Percentiles rank a stretch among this genome's conserved stretches.
Evolutionary conservation across 2,888 invertebrate genomes (phyloP).

Genomic region (Parnassius apollo): DNA sequence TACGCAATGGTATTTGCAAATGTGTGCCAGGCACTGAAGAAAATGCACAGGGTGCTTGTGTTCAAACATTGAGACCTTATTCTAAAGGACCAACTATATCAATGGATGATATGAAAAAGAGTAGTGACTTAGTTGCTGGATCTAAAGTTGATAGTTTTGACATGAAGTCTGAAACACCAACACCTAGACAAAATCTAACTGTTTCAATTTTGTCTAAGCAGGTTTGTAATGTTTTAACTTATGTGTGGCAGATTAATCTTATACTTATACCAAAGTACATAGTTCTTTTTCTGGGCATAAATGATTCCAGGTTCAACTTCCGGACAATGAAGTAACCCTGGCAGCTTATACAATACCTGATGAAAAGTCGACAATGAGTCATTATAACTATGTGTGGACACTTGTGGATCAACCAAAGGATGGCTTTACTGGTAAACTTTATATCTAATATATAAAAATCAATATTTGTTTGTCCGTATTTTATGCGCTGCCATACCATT

Average conservation of each 20-base stretch:
- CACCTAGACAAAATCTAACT: slow-evolving; percentile 83
- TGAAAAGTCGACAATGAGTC: slow-evolving; percentile 85
- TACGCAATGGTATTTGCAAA: slow-evolving; percentile 85
- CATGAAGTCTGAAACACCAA: slow-evolving; percentile 58
- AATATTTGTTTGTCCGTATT: neutral
- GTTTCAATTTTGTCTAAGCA: slow-evolving; percentile 89
- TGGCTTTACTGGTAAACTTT: slow-evolving; percentile 77
- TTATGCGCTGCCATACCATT: neutral
- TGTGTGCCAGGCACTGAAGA: slow-evolving; percentile 84
- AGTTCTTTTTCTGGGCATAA: neutral
- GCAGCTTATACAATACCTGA: slow-evolving; percentile 91
- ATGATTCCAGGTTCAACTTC: slow-evolving; percentile 78
- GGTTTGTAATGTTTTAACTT: slow-evolving; percentile 60
- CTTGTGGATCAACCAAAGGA: slow-evolving; percentile 91
- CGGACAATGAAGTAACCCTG: slow-evolving; percentile 91
- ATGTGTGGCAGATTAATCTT: too few species aligned
- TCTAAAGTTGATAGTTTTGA: slow-evolving; percentile 42
- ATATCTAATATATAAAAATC: neutral
- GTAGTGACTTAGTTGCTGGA: slow-evolving; percentile 45
- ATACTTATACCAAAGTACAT: neutral
- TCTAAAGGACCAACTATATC: slow-evolving; percentile 65
- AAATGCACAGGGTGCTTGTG: slow-evolving; percentile 61
- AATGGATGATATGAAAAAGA: slow-evolving; percentile 59
- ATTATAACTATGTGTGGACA: slow-evolving; percentile 94
- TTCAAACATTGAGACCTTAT: slow-evolving; percentile 57